Evolutionary conservation across 2,797 vertebrate species (phyloP).

Genomic region (Harpagifer antarcticus): DNA sequence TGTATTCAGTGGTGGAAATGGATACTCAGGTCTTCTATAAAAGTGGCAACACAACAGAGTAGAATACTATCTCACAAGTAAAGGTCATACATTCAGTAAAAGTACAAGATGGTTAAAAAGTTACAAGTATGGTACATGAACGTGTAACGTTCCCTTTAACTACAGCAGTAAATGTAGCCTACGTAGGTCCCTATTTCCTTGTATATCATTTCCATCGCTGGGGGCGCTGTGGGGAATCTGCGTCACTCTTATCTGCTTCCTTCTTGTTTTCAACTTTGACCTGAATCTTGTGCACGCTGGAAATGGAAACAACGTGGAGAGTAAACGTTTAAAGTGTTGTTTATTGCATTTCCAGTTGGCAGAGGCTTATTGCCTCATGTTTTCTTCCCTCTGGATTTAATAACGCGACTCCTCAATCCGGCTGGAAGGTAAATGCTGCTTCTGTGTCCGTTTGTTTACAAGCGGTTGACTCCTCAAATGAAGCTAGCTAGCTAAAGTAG

Average conservation of each 20-base stretch:
- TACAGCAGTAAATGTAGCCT: too few relatives aligned
- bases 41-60: too few relatives aligned
- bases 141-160: too few relatives aligned
- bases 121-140: too few relatives aligned
- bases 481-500: not conserved
- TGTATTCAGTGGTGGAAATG: too few relatives aligned
- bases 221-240: conserved; percentile 49
- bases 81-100: too few relatives aligned
- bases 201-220: not conserved
- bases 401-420: not conserved
- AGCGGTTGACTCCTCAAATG: not conserved
- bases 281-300: conserved; percentile 46
- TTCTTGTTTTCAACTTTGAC: conserved; percentile 59
- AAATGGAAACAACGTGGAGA: conserved; percentile 70
- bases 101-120: too few relatives aligned
- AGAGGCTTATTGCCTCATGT: not conserved
- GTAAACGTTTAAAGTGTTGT: not conserved
- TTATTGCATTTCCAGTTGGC: not conserved
- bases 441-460: conserved; percentile 52
- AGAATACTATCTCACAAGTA: too few relatives aligned
- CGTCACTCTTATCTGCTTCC: not conserved
- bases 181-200: not conserved
- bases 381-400: conserved; percentile 11
- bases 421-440: conserved; percentile 43
- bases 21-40: too few relatives aligned